Evolutionary conservation across 2,797 vertebrate species (phyloP), one percentile per base, ranked within the genome.

Genomic region (Mus spretus): DNA sequence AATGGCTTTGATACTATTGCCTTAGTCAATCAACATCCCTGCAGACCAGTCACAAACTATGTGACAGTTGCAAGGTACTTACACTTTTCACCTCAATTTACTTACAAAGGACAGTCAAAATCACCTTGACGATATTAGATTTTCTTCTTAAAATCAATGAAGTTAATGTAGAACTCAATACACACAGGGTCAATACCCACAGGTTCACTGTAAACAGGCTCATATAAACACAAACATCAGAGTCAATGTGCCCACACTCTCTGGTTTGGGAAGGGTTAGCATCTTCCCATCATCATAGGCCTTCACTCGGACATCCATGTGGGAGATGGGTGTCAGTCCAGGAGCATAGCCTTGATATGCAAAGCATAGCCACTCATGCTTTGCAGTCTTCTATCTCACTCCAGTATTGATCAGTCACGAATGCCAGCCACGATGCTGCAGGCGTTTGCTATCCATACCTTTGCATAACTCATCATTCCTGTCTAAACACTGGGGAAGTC

Each of bases 391-490:
- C 0, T 3, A 0, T 7, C 0, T 28, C 31, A 53, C 31, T 40
- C 77, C 22, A 37, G 1, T n/a, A 61, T 47, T 57, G 34, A 12
- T 84, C 24, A 26, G 37, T 93, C 86, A 47, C 13, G 63, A 91
- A 77, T 26, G 37, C 20, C 7, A 53, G 4, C 19, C 40, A 57
- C 3, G 37, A 37, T 7, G 40, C 10, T 37, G 7, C 12, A 53
- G 3, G 20, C 63, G 53, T 11, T n/a, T 24, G 2, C 11, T 10
- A 50, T 1, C 0, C 0, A 70, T 4, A 19, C 0, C 1, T 13
- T 70, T 84, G 24, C 2, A 47, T 5, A 91, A 55, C 5, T 28
- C 1, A 6, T 3, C 14, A 17, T 9, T 53, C 9, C 28, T n/a
- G 37, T 10, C 17, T 61, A 44, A 72, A 20, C 28, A 2, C 55